phyloP scores from a whole-genome alignment of 2,888 invertebrate genomes.

The Gastracanthus pulcherrimus region DNA sequence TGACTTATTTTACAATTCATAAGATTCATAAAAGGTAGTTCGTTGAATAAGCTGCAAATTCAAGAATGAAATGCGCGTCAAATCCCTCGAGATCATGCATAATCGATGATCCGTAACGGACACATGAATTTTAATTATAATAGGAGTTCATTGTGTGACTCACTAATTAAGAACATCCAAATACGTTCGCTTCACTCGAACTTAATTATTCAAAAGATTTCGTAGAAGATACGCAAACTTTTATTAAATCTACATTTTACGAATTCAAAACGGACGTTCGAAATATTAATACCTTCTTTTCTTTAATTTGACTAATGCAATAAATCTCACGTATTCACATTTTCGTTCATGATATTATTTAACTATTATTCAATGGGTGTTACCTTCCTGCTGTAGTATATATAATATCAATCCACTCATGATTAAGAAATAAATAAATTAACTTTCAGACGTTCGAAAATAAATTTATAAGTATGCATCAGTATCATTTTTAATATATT shows the following conservation, averaged over 20 bases:
- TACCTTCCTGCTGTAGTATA: background rate
- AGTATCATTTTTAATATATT: too few species aligned
- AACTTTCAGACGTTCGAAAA: slow-evolving; percentile 1
- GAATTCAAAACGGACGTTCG: slow-evolving; percentile 23
- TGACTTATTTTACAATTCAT: background rate
- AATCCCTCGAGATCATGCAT: background rate
- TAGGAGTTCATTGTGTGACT: background rate
- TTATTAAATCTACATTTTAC: slow-evolving; percentile 22
- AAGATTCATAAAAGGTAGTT: slow-evolving; percentile 12
- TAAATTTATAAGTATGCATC: background rate
- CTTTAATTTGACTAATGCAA: background rate
- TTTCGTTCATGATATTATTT: background rate
- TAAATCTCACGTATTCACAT: background rate
- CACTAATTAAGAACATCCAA: slow-evolving; percentile 10
- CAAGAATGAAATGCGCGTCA: slow-evolving; percentile 37
- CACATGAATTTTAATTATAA: slow-evolving; percentile 36
- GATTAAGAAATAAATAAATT: background rate
- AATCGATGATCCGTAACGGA: slow-evolving; percentile 3
- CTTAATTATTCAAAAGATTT: slow-evolving; percentile 18
- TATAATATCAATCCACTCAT: background rate
- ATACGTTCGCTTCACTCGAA: background rate
- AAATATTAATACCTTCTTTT: background rate
- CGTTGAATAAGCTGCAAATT: background rate
- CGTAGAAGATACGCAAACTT: slow-evolving; percentile 5
- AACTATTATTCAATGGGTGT: background rate